Percentiles rank a stretch among this genome's conserved stretches.
phyloP scores from a whole-genome alignment of 2,797 vertebrate genomes.

The Intellagama lesueurii region DNA sequence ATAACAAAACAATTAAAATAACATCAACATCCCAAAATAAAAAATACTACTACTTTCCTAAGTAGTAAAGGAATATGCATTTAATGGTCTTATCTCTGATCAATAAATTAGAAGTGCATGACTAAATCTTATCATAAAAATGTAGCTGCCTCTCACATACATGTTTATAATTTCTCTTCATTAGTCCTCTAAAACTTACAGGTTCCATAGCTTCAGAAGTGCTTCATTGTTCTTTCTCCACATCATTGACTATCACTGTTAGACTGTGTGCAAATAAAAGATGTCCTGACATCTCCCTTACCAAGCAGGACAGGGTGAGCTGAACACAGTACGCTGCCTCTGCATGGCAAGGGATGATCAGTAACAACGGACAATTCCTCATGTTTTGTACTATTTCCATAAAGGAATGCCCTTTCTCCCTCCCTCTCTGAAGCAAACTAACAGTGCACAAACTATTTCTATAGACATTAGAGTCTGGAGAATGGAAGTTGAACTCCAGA shows the following conservation, averaged over 20 bases:
- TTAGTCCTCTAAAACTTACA: constrained; percentile 35
- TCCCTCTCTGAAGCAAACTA: background rate
- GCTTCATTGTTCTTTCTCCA: constrained; percentile 45
- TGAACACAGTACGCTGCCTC: background rate
- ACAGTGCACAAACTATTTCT: background rate
- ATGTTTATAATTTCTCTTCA: background rate
- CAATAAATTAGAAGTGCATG: constrained; percentile 28
- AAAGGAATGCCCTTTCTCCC: background rate
- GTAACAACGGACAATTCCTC: background rate
- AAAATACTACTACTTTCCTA: too few species aligned
- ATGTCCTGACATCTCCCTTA: background rate
- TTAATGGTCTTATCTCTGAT: background rate
- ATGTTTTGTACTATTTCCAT: background rate
- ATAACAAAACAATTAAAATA: too few species aligned
- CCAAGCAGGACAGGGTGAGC: background rate
- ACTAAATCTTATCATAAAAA: constrained; percentile 36
- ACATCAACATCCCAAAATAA: too few species aligned
- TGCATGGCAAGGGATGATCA: background rate
- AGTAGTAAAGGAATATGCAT: constrained; percentile 32
- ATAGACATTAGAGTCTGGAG: background rate
- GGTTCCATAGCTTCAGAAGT: background rate
- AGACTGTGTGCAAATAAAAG: background rate
- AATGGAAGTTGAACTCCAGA: constrained; percentile 13
- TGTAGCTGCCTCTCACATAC: constrained; percentile 13
- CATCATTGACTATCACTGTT: constrained; percentile 52